Conservation (phyloP, 1,140 invertebrate genomes). For the Drosophila ficusphila region DNA sequence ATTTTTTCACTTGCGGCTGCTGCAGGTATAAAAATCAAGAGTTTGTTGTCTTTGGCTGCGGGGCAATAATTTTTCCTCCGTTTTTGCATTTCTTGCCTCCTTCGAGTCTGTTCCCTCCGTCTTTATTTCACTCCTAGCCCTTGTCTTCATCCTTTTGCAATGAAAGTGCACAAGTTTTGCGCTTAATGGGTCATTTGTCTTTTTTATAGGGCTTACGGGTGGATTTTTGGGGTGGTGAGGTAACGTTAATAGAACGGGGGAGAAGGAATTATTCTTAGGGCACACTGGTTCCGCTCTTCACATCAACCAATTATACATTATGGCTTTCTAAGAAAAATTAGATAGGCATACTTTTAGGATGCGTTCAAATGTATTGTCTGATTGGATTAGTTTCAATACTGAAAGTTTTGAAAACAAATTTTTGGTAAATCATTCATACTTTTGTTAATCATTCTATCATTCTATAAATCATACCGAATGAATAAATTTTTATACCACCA, state of each 20-base stretch:
- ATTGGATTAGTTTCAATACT: too few species aligned
- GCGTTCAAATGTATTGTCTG: too few species aligned
- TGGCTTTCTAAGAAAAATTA: not conserved
- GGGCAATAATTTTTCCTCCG: conserved; percentile 70
- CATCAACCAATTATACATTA: not conserved
- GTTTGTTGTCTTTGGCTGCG: conserved; percentile 79
- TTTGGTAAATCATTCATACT: too few species aligned
- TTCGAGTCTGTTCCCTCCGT: not conserved
- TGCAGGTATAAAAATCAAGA: conserved; percentile 80
- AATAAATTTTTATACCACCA: too few species aligned
- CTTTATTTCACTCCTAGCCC: not conserved
- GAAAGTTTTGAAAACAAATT: too few species aligned
- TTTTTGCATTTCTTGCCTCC: conserved; percentile 59
- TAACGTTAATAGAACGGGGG: not conserved
- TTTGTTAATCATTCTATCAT: too few species aligned
- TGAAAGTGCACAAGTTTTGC: conserved; percentile 79
- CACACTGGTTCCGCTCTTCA: not conserved
- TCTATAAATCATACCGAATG: too few species aligned
- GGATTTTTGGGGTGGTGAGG: conserved; percentile 1
- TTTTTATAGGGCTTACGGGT: conserved; percentile 57
- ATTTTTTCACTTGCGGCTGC: conserved; percentile 12
- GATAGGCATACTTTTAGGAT: not conserved
- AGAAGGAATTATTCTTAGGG: not conserved
- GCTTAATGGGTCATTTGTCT: conserved; percentile 81
- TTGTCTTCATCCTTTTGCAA: conserved; percentile 45